A percentile compares a stretch with the other conserved stretches of the same genome.
These are phyloP conservation scores for Acrocephalus arundinaceus DNA, from an alignment of 2,113 vertebrate genomes.

Conservation along the genomic window DNA sequence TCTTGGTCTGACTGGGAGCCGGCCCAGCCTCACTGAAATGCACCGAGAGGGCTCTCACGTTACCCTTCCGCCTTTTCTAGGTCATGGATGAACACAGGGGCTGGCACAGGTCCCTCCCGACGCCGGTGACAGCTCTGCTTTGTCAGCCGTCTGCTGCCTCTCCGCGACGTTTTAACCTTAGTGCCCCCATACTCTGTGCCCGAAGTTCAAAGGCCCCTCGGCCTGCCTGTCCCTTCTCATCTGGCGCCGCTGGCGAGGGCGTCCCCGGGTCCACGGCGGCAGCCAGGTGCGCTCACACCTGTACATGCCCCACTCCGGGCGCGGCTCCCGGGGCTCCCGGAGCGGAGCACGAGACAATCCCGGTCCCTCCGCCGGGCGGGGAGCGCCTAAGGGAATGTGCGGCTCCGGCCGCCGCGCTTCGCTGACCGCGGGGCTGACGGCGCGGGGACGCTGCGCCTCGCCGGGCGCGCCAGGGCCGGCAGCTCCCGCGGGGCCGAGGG, in stretches of 20 bases:
- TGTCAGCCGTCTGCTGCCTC: background rate
- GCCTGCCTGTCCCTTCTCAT: background rate
- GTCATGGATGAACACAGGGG: background rate
- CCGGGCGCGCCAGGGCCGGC: background rate
- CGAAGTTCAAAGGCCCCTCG: background rate
- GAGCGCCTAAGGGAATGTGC: rapidly evolving
- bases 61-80: background rate
- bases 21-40: background rate
- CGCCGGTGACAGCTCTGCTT: background rate
- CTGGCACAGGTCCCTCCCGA: background rate
- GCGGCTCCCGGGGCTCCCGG: background rate
- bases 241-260: rapidly evolving
- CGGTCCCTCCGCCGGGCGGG: rapidly evolving
- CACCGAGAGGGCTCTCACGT: background rate
- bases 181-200: background rate
- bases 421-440: background rate
- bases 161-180: background rate
- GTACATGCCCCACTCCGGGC: background rate
- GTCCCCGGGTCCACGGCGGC: background rate
- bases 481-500: background rate
- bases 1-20: background rate
- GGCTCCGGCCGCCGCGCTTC: background rate
- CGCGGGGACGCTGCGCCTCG: background rate
- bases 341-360: rapidly evolving
- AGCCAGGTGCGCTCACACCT: background rate